Base-by-base conservation (phyloP, 2,888 invertebrate species). In the Cotesia congregata region DNA sequence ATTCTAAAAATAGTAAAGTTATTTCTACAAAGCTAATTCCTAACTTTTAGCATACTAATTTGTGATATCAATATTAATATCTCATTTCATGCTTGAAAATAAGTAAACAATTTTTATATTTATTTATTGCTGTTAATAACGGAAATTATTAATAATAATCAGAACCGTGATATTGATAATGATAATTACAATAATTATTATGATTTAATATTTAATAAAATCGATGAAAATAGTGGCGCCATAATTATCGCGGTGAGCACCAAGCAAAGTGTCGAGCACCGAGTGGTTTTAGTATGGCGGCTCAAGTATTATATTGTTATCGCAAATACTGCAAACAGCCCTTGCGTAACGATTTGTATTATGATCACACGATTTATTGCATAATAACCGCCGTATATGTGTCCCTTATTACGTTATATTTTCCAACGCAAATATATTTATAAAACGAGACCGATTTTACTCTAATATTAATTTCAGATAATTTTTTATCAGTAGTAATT, bases 361-460 rank as follows among this genome's bases (percentile, higher is more conserved):
- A 86, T 84, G 80, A 81, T 80, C 71, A 80, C 72, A 76, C 76
- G 72, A 78, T 80, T 78, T 71, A 78, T 86, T 86, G 82, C 82
- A 81, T 83, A 85, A 86, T 85, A 78, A 20, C 9, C 62, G 60
- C 69, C 39, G 64, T 84, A 82, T 85, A 84, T 84, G 82, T 82
- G 3, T 80, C 79, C 78, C 79, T 69, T 77, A 76, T 83, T 81
- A 74, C 68, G 69, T 74, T 79, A 74, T 72, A 72, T 80, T 73
- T 71, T 74, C 67, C 50, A 70, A 17, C 5, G 59, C 15, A 6
- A 59, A 65, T 40, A 72, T 40, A 72, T 64, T 20, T 50, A 50
- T 50, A 50, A 50, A 50, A 12, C 50, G 7, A 50, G 50, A 50
- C 9, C 7, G 50, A 50, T 50, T 50, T 50, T 12, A 50, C 4